Conservation (phyloP, 2,888 invertebrate genomes). For the Agriotes lineatus region DNA sequence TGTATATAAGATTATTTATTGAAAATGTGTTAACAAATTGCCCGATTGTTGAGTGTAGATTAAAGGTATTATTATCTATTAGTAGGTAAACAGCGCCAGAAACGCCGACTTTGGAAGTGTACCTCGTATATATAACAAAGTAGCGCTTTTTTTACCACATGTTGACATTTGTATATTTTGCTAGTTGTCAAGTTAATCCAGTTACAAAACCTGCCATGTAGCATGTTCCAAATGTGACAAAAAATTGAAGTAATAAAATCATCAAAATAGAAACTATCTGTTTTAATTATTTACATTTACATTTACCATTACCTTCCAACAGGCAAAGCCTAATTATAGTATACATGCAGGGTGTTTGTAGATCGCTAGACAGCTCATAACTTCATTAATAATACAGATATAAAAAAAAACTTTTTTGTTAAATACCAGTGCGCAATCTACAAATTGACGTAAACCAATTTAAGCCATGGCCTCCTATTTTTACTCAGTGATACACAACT, state of each 20-base stretch:
- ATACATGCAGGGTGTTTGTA: too few relatives aligned
- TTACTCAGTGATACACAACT: too few relatives aligned
- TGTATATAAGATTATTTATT: too few relatives aligned
- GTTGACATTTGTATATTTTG: conserved; percentile 30
- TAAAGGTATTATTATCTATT: conserved; percentile 19
- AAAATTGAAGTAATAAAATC: conserved; percentile 4
- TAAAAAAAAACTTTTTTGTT: too few relatives aligned
- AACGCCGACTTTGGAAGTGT: background rate
- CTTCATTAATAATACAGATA: too few relatives aligned
- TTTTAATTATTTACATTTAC: background rate
- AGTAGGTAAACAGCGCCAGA: background rate
- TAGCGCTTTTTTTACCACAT: background rate
- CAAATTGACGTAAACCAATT: too few relatives aligned
- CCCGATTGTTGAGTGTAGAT: conserved; percentile 8
- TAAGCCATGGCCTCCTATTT: too few relatives aligned
- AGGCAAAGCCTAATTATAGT: too few relatives aligned
- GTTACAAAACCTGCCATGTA: conserved; percentile 29
- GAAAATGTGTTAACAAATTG: too few relatives aligned
- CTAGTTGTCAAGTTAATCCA: conserved; percentile 21
- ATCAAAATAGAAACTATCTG: background rate
- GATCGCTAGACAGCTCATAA: too few relatives aligned
- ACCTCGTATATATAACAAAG: background rate
- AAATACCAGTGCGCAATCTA: too few relatives aligned
- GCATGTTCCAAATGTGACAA: background rate
- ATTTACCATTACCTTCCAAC: too few relatives aligned